Base-by-base conservation (phyloP, 2,888 invertebrate species). In the Cynaeus angustus region DNA sequence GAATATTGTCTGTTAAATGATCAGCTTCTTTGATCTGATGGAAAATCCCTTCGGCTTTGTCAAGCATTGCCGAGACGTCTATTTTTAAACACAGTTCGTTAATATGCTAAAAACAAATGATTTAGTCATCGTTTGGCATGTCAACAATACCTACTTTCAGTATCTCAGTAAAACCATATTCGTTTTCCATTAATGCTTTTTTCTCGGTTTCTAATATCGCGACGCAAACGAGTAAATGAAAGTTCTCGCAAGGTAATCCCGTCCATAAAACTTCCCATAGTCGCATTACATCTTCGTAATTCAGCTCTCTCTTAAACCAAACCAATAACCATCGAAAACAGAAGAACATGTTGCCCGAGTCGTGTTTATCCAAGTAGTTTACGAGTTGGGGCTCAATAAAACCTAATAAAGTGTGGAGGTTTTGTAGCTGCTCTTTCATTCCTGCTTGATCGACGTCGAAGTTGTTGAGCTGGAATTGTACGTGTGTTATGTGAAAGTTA, bases 221-320 rank as follows among this genome's bases (percentile, higher is more conserved):
- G 67, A 96, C 91, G 81, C 95, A 95, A 61, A 99, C 88, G n/a
- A 99, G 86, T 55, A 99, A 87, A 84, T 98, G 97, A 85, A 98
- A 99, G 85, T 98, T 98, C 73, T 92, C 90, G 82, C 99, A 98
- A 0, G 98, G 98, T 79, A 95, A 86, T 72, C 93, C 94, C 0
- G 98, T 98, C 98, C 98, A 99, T 4, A 99, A 83, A 21, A 97
- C 94, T 87, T 99, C 98, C 98, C 98, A 99, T 71, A 99, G 85
- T 81, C 92, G 90, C 89, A 96, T 92, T 56, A 96, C 92, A 82
- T 98, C 96, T 3, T 90, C 87, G 71, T 94, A 92, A 14, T 91
- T 90, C 82, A 99, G 95, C 86, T 99, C 99, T 73, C 99, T 86
- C 85, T 99, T 99, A 84, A 98, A 99, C 82, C 82, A 83, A 86